Conservation (phyloP, 2,113 vertebrate genomes). For the Pteruthius melanotis region DNA sequence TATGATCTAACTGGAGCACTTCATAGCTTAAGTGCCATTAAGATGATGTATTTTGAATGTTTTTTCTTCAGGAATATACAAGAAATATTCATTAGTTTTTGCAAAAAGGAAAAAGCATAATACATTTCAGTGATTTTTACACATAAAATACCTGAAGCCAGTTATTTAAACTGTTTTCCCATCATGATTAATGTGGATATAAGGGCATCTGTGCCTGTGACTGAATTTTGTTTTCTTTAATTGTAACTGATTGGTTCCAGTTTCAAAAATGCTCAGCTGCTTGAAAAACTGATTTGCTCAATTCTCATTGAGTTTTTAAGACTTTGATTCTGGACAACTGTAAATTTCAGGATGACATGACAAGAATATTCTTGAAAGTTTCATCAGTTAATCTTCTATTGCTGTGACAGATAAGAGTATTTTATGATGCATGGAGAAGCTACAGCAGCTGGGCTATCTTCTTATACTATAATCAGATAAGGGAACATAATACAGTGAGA, state of each 20-base stretch:
- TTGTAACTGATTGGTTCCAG: background rate
- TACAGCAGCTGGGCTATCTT: background rate
- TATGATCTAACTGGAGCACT: background rate
- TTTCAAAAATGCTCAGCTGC: background rate
- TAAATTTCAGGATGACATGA: background rate
- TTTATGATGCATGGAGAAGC: background rate
- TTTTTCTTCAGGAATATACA: background rate
- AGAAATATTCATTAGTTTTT: background rate
- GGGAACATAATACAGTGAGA: background rate
- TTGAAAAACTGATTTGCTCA: background rate
- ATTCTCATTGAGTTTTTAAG: background rate
- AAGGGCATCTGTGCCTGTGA: background rate
- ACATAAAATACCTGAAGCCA: background rate
- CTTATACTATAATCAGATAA: background rate
- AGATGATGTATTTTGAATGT: background rate
- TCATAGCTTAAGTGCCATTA: background rate
- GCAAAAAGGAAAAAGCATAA: background rate
- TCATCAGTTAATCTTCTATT: background rate
- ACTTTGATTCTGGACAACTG: background rate
- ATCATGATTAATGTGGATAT: background rate
- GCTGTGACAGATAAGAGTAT: background rate
- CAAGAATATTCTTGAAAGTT: background rate
- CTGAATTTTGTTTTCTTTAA: background rate
- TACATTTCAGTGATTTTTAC: background rate
- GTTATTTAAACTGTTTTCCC: background rate